Evolutionary conservation across 2,888 invertebrate genomes (phyloP).

Genomic region (Chloroclystis v-ata): DNA sequence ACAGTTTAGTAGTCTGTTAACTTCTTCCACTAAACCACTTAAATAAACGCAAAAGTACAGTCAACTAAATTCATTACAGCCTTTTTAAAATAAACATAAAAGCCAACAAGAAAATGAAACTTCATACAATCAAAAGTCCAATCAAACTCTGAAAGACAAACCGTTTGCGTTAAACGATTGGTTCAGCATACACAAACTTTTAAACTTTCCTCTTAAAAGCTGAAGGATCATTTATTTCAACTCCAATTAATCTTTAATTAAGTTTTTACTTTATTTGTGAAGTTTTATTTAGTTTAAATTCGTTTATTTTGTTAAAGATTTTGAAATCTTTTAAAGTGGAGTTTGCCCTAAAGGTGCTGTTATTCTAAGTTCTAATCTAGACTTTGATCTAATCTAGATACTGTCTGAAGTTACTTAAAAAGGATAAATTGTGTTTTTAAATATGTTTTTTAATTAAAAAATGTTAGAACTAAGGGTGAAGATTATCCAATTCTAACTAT

Average conservation of each 20-base stretch:
- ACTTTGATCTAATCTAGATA: too few relatives aligned
- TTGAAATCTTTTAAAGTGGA: neutral
- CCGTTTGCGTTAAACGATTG: slow-evolving; percentile 11
- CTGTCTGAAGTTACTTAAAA: too few relatives aligned
- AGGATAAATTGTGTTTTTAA: too few relatives aligned
- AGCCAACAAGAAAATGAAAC: slow-evolving; percentile 2
- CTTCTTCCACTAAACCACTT: too few relatives aligned
- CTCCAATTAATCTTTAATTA: slow-evolving; percentile 10
- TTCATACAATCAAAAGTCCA: slow-evolving; percentile 10
- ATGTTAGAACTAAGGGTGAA: too few relatives aligned
- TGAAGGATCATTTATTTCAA: slow-evolving; percentile 14
- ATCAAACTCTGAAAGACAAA: slow-evolving; percentile 10
- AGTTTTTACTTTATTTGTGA: slow-evolving; percentile 7
- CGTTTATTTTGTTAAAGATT: neutral
- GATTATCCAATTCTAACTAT: too few relatives aligned
- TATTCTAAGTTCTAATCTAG: too few relatives aligned
- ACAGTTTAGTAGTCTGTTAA: too few relatives aligned
- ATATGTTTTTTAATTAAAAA: too few relatives aligned
- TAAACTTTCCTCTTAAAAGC: slow-evolving; percentile 7
- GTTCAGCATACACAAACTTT: slow-evolving; percentile 9
- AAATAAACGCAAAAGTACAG: neutral
- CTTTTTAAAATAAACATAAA: neutral
- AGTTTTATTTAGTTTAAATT: neutral
- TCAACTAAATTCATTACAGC: neutral
- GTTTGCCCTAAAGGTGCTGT: too few relatives aligned